Percentiles rank a stretch among this genome's conserved stretches.
Conservation (phyloP, 2,113 vertebrate species). For the Callocephalon fimbriatum region DNA sequence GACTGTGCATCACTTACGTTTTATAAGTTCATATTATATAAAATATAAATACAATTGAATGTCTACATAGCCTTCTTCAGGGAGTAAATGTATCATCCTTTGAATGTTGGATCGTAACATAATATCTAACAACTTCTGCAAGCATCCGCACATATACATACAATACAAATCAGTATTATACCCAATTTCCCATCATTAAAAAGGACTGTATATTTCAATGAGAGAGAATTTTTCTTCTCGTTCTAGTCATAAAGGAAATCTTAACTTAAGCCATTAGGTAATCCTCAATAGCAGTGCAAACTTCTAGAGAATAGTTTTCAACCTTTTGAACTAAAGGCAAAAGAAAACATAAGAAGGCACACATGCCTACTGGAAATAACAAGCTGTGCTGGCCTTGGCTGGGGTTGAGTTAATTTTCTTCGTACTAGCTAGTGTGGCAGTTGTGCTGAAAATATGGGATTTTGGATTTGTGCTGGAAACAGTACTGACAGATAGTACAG, state of each 20-base stretch:
- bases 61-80: background rate
- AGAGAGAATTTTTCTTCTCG: background rate
- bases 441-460: background rate
- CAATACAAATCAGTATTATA: background rate
- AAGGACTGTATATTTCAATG: background rate
- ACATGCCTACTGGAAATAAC: background rate
- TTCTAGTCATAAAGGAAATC: background rate
- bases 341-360: background rate
- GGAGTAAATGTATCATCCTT: background rate
- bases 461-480: background rate
- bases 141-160: background rate
- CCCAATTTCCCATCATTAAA: background rate
- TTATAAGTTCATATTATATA: background rate
- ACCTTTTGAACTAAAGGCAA: background rate
- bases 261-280: background rate
- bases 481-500: background rate
- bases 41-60: background rate
- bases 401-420: background rate
- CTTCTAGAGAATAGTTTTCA: background rate
- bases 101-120: background rate
- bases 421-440: rapidly evolving
- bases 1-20: background rate
- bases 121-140: background rate
- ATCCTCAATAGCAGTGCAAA: background rate
- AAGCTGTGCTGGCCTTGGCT: background rate